Percentiles rank a stretch among this genome's conserved stretches.
These are phyloP conservation scores for Campylomormyrus numenius DNA, from an alignment of 2,113 vertebrate genomes.

Conservation along the genomic window DNA sequence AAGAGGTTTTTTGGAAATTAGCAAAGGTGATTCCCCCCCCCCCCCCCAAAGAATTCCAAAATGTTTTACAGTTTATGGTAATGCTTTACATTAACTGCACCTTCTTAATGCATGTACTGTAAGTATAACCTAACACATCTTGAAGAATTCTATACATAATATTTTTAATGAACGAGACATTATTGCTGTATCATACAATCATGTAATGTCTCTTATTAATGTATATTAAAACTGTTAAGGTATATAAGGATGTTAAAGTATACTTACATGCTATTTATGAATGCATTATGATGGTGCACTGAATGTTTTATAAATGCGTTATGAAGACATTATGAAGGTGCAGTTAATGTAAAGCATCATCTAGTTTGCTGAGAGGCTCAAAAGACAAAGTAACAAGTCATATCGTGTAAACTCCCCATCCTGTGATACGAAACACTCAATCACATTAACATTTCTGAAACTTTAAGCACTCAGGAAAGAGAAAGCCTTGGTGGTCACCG, in stretches of 20 bases:
- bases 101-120: not conserved
- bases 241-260: not conserved
- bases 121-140: not conserved
- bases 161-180: not conserved
- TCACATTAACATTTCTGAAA: not conserved
- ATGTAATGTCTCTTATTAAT: not conserved
- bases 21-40: no score
- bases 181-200: not conserved
- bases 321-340: not conserved
- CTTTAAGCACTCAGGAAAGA: not conserved
- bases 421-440: not conserved
- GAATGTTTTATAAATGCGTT: not conserved
- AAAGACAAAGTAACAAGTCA: not conserved
- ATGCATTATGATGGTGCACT: not conserved
- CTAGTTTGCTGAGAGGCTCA: not conserved
- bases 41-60: not conserved
- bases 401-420: not conserved
- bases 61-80: not conserved
- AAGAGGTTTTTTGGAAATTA: no score
- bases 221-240: not conserved
- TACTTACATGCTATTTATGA: not conserved
- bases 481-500: not conserved
- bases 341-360: not conserved
- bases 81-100: not conserved
- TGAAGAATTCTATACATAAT: not conserved